Conservation (phyloP, 2,888 invertebrate genomes). For the Ornithoptera alexandrae region DNA sequence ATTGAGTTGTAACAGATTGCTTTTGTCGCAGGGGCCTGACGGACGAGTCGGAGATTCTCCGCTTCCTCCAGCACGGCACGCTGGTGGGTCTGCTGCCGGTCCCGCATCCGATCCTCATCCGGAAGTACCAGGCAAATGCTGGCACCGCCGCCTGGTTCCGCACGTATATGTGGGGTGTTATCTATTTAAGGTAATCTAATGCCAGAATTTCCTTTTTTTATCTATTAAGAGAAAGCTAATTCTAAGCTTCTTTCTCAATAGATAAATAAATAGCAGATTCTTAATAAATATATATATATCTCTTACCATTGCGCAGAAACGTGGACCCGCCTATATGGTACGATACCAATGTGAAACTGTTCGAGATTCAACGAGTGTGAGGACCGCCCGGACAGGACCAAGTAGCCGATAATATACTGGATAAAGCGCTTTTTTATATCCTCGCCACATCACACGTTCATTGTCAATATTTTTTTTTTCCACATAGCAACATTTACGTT, state of each 20-base stretch:
- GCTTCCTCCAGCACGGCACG: constrained; percentile 99
- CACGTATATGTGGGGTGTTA: constrained; percentile 99
- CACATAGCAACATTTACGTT: too few relatives aligned
- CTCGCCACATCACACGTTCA: constrained; percentile 4
- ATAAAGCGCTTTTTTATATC: constrained; percentile 11
- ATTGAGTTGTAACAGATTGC: too few relatives aligned
- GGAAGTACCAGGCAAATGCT: constrained; percentile 99
- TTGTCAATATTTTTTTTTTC: too few relatives aligned
- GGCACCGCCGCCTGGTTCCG: constrained; percentile 99
- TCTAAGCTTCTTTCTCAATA: neutral
- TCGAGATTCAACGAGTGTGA: constrained; percentile 98
- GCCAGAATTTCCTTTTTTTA: neutral
- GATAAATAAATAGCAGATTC: neutral
- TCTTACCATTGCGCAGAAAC: constrained; percentile 82
- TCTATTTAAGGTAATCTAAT: constrained; percentile 89
- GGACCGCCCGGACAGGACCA: constrained; percentile 1
- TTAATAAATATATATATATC: neutral
- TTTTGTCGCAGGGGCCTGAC: constrained; percentile 89
- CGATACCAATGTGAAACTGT: constrained; percentile 98
- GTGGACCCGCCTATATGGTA: constrained; percentile 99
- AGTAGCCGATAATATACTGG: constrained; percentile 2
- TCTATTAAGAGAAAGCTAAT: neutral
- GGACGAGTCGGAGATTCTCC: constrained; percentile 99
- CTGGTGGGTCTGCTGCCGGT: constrained; percentile 98
- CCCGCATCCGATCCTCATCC: constrained; percentile 98